Base-by-base conservation (phyloP, 1,140 invertebrate genomes). In the Bombyx mandarina region DNA sequence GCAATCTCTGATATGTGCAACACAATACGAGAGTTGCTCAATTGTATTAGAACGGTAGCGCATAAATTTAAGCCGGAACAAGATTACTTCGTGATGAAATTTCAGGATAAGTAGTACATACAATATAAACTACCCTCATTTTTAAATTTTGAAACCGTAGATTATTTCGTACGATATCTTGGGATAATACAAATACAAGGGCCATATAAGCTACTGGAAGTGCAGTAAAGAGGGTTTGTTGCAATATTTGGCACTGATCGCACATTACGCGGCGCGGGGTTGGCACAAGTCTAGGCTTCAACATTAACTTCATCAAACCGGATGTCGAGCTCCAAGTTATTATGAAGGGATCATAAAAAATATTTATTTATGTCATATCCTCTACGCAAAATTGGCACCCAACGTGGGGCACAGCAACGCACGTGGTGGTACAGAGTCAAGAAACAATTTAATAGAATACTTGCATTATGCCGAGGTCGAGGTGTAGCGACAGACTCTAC, bases 301-400 rank as follows among this genome's bases (percentile, higher is more conserved):
- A 79, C 75, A 79, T 80, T 81, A 77, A 76, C 73, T 71, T 73
- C 59, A 77, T 79, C 75, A 74, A 73, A 82, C 75, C 77, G 75
- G 79, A 85, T 78, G 78, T 82, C 79, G 71, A 77, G 79, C 66
- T 72, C 66, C 58, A 71, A 73, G 74, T 80, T 43, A 53, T 53
- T 80, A 82, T 80, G 71, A 79, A 82, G 67, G 67, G 66, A 81
- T 74, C 80, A 84, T 81, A 79, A 79, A 83, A 76, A 71, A 66
- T 70, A 71, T 64, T 62, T 74, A 69, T 65, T 74, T 70, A 66
- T 75, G 77, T 65, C 75, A 71, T 65, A 73, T 68, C 56, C 26
- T 35, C 26, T 5, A 35, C 26, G 26, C 26, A 5, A 5, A 35
- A 42, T 69, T 77, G 69, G 73, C 71, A 71, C 71, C 75, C 75